These are phyloP conservation scores for Catagonus wagneri DNA, from an alignment of 2,113 vertebrate genomes.

Conservation along the genomic window DNA sequence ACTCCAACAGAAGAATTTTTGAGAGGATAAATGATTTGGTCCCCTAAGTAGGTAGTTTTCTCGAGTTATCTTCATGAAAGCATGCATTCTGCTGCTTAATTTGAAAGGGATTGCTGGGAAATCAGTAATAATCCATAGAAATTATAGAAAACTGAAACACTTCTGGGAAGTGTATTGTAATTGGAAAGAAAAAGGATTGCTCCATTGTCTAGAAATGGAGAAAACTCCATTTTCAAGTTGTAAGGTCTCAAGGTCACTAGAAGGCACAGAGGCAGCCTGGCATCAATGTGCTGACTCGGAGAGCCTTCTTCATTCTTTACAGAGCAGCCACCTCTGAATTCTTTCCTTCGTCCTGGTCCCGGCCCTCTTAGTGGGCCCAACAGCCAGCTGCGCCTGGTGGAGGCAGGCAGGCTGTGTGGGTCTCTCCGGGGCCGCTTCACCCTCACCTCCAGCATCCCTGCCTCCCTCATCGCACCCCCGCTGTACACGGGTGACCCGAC, in stretches of 20 bases:
- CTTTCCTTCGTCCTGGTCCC: neutral
- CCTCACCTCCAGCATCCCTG: neutral
- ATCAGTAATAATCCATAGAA: constrained; percentile 46
- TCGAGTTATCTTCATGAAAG: constrained; percentile 23
- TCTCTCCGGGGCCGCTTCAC: neutral
- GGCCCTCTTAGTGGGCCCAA: no score
- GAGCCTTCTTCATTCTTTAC: neutral
- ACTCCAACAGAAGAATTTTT: neutral
- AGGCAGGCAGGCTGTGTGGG: neutral
- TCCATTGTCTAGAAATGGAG: constrained; percentile 28
- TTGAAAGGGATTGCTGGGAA: neutral
- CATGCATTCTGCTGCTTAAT: neutral
- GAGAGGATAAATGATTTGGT: constrained; percentile 10
- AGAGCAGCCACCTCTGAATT: neutral
- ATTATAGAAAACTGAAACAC: constrained; percentile 18
- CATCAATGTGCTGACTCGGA: neutral
- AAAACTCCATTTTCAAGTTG: neutral
- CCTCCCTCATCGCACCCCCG: neutral
- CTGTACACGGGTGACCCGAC: neutral
- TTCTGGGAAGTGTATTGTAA: neutral
- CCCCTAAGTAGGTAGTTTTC: neutral
- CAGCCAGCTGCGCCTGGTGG: neutral
- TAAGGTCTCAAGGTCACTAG: neutral
- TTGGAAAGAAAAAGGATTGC: neutral
- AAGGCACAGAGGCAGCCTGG: neutral